A percentile compares a stretch with the other conserved stretches of the same genome.
Conservation (phyloP, 2,113 vertebrate genomes). For the Haplotaxodon microlepis region DNA sequence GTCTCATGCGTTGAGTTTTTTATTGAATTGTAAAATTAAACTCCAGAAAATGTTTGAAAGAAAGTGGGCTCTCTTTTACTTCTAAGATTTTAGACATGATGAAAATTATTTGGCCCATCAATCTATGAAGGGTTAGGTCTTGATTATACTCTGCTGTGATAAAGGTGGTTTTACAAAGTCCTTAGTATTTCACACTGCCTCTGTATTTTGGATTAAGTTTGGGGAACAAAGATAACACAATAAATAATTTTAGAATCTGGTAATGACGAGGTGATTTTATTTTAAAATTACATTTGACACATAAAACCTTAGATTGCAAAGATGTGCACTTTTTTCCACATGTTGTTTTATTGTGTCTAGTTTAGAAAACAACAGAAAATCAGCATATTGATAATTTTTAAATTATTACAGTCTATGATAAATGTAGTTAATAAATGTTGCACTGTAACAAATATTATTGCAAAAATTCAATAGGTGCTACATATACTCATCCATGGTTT, state of each 20-base stretch:
- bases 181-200: background rate
- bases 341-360: background rate
- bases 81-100: background rate
- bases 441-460: background rate
- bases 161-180: background rate
- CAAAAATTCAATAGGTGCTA: background rate
- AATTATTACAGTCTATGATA: background rate
- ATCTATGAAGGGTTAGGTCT: background rate
- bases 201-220: background rate
- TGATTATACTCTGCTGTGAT: background rate
- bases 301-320: background rate
- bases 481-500: background rate
- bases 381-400: fast-evolving
- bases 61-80: background rate
- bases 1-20: background rate
- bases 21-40: background rate
- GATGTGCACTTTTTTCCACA: fast-evolving
- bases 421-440: background rate
- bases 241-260: background rate
- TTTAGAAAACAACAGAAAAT: background rate
- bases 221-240: fast-evolving
- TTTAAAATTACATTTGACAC: background rate
- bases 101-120: background rate
- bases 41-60: background rate
- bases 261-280: background rate